phyloP scores from a whole-genome alignment of 2,797 vertebrate species.

The Sebastes oblongus region DNA sequence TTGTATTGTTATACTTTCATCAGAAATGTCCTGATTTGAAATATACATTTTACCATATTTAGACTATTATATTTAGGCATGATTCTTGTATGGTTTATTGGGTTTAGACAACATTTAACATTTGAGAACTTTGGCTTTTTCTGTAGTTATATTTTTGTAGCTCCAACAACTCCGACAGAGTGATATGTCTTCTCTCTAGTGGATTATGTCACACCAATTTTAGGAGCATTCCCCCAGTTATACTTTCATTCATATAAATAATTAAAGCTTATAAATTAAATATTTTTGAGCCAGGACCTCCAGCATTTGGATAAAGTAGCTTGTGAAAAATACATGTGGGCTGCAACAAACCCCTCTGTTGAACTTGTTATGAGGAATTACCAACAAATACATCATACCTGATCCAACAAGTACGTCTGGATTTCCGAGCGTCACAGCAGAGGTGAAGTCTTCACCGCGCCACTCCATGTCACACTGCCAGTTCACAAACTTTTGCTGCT shows the following conservation, averaged over 20 bases:
- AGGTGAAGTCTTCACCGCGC: constrained; percentile 88
- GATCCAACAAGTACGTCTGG: constrained; percentile 91
- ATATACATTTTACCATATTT: too few species aligned
- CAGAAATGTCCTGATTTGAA: too few species aligned
- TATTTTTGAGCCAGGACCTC: too few species aligned
- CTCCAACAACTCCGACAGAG: not conserved
- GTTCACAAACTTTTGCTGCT: constrained; percentile 94
- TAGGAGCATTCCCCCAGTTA: not conserved
- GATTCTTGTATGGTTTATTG: too few species aligned
- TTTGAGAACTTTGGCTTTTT: too few species aligned
- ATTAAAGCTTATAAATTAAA: not conserved
- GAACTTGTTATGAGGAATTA: not conserved
- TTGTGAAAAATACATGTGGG: not conserved
- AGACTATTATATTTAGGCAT: too few species aligned
- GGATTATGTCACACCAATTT: not conserved
- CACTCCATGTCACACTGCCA: constrained; percentile 94
- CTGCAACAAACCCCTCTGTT: not conserved
- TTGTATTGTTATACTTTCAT: too few species aligned
- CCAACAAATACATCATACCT: constrained; percentile 74
- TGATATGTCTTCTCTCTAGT: not conserved
- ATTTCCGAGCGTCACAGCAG: constrained; percentile 90
- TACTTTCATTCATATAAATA: not conserved
- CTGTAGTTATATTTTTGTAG: not conserved
- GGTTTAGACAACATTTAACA: too few species aligned
- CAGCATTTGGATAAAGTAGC: not conserved